Evolutionary conservation across 2,888 invertebrate species (phyloP), one percentile per base, ranked within the genome.

Genomic region (Caenorhabditis sp.): DNA sequence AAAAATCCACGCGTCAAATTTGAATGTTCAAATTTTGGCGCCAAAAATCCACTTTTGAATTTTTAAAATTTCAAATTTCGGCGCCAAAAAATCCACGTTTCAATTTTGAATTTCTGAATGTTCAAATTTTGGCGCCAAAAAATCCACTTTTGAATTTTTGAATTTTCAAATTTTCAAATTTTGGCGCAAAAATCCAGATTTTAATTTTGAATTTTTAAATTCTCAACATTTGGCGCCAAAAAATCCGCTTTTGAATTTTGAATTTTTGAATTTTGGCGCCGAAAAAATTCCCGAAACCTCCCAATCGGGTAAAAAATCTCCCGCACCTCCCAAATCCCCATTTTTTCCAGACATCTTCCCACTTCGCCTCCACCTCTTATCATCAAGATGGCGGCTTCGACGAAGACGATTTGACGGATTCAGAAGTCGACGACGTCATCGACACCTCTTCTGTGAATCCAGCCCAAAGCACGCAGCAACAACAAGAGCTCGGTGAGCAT

Each of bases 311-410:
- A n/a, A n/a, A n/a, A n/a, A n/a, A n/a, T n/a, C n/a, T n/a, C n/a
- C n/a, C n/a, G n/a, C n/a, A n/a, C n/a, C n/a, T n/a, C n/a, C n/a
- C n/a, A n/a, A n/a, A n/a, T n/a, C n/a, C n/a, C n/a, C n/a, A n/a
- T 17, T 53, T 62, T 27, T 64, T 64, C 8, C 68, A 74, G 73
- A 74, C 73, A 1, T 74, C 73, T 3, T 69, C 69, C 1, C 73
- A 74, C 53, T 74, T 74, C 43, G 73, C 73, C 25, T 62, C 66
- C 14, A 57, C 59, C 26, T 56, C 66, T 12, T 74, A 63, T 49
- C 49, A 60, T 36, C 58, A 58, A 21, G 74, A 74, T 17, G 69
- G 61, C 0, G 38, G 54, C 4, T 70, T 60, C 50, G 75, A 70
- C 10, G 75, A 75, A 0, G 75, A 75, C 21, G 70, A 70, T 10